Evolutionary conservation across 2,888 invertebrate species (phyloP), one percentile per base, ranked within the genome.

Genomic region (Morpho deidamia): DNA sequence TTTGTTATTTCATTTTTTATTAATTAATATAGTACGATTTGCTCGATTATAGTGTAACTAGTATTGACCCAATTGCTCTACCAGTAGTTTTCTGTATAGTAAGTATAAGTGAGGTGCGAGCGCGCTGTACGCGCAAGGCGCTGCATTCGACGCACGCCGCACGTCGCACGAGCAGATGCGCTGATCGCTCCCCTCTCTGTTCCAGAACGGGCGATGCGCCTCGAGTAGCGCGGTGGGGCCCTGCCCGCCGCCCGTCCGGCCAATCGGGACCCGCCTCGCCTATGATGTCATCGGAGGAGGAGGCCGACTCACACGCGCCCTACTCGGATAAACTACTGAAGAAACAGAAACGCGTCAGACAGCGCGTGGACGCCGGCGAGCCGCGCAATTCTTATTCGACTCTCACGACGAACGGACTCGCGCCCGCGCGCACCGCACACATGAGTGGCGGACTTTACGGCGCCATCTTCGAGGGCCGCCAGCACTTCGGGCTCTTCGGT

Each of bases 261-360:
- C 95, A 95, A 95, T 93, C 92, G 91, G 92, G 93, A 93, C 92
- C 90, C 92, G 92, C 90, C 92, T 93, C 92, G 94, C 95, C 92
- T 93, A 95, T 96, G 95, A 96, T 96, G 96, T 96, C 96, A 96
- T 96, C 96, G 94, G 96, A 96, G 94, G 96, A 96, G 95, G 96
- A 96, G 94, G 95, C 95, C 93, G 95, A 94, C 92, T 94, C 93
- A 93, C 95, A 95, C 93, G 95, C 95, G 93, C 95, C 96, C 95
- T 96, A 94, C 93, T 95, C 95, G 94, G 95, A 95, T 93, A 94
- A 94, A 91, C 94, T 95, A 92, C 93, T 95, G 92, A 96, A 95
- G 95, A 95, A 95, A 93, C 94, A 94, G 91, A 96, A 96, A 92
- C 95, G 96, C 91, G 95, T 95, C 92, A 94, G 97, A 93, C 96